Evolutionary conservation across 2,888 invertebrate genomes (phyloP), one percentile per base, ranked within the genome.

Genomic region (Cyclophora punctaria): DNA sequence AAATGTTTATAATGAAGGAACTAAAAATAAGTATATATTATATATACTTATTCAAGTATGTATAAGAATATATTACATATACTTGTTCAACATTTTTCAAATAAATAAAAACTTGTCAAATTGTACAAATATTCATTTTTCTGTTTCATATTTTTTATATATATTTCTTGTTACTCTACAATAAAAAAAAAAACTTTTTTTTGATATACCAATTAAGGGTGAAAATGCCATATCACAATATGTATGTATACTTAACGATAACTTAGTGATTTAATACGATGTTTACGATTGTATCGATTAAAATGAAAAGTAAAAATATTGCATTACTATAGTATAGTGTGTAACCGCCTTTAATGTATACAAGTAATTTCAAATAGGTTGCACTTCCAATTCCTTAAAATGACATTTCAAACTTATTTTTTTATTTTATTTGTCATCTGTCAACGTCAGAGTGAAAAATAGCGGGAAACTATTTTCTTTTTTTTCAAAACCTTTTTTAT

Each of bases 141-240:
- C 20, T 1, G 20, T 20, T 20, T 20, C 20, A 20, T 20, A 20
- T 20, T 20, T 2, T 20, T 20, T 20, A 20, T 20, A 20, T 20
- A 20, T 20, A 20, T 20, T 20, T 20, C 2, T 20, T 1, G 20
- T 20, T 20, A 20, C 20, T 20, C 20, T 20, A 20, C 20, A 20
- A 20, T 20, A 20, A 50, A 44, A 53, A 52, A 35, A 45, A 52
- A 50, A n/a, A n/a, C n/a, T 56, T 52, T 57, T 52, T 48, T 52
- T 71, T 70, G 71, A 72, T 20, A 37, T 37, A 37, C 60, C 58
- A 61, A 51, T 62, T 69, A 69, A 75, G 76, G 79, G 75, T 79
- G 75, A 73, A 80, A 66, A 66, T 73, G 83, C 80, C 87, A 87
- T 87, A 87, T 87, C 87, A 87, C 85, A 73, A 71, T 80, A 78